phyloP scores from a whole-genome alignment of 2,888 invertebrate genomes.

The Listrodromus nycthemerus region DNA sequence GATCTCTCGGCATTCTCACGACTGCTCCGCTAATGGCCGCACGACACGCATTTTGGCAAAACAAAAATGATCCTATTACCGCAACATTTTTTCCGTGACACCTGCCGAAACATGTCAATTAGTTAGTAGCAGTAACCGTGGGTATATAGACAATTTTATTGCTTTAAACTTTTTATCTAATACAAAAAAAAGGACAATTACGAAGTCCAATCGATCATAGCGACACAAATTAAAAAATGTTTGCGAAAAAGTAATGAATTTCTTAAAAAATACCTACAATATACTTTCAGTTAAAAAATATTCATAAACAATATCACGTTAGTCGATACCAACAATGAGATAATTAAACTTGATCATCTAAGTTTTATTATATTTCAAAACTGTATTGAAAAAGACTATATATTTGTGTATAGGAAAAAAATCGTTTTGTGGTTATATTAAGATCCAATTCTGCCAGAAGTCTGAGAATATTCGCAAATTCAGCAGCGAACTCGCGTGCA shows the following conservation, averaged over 20 bases:
- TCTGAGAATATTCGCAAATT: not conserved
- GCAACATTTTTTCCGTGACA: too few relatives aligned
- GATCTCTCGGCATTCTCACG: conserved; percentile 7
- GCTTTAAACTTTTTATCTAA: too few relatives aligned
- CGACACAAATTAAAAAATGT: not conserved
- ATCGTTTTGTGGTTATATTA: not conserved
- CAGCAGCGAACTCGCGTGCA: conserved; percentile 1
- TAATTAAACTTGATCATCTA: not conserved
- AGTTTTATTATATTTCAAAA: not conserved
- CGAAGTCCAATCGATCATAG: too few relatives aligned
- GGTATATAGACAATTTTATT: too few relatives aligned
- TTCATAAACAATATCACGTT: not conserved
- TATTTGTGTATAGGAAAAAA: not conserved
- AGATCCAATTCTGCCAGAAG: not conserved
- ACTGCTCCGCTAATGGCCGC: not conserved
- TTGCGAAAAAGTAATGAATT: not conserved
- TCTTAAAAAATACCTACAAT: not conserved
- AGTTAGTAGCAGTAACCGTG: too few relatives aligned
- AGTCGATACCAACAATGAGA: not conserved
- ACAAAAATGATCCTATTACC: not conserved
- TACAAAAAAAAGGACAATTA: too few relatives aligned
- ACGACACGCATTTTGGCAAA: not conserved
- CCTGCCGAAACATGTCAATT: too few relatives aligned
- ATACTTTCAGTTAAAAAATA: not conserved
- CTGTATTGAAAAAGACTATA: not conserved